Evolutionary conservation across 2,888 invertebrate species (phyloP).

Genomic region (Drosophila fungiperda): DNA sequence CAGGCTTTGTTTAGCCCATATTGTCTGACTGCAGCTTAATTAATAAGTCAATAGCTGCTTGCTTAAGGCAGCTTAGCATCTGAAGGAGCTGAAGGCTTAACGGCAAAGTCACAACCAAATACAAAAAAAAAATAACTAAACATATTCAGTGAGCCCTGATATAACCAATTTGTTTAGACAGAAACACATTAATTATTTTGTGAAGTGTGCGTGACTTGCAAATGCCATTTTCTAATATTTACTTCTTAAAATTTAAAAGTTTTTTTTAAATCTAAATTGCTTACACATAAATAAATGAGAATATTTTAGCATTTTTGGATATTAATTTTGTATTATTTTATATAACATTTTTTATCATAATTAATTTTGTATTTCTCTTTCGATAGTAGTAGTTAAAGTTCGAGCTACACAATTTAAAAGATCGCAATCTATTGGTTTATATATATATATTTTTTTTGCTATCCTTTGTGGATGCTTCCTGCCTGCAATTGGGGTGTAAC

Average conservation of each 20-base stretch:
- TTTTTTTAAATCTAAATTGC: background rate
- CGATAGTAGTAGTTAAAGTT: background rate
- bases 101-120: constrained; percentile 10
- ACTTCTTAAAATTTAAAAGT: background rate
- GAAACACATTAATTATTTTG: constrained; percentile 16
- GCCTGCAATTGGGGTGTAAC: background rate
- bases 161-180: constrained; percentile 28
- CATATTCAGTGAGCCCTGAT: constrained; percentile 13
- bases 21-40: constrained; percentile 59
- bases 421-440: background rate
- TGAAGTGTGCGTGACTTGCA: background rate
- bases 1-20: constrained; percentile 4
- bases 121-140: constrained; percentile 35
- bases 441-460: background rate
- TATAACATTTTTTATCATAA: no score
- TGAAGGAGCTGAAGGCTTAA: constrained; percentile 4
- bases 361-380: background rate
- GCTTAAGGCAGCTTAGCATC: constrained; percentile 47
- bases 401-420: background rate
- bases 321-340: no score
- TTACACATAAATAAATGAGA: background rate
- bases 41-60: constrained; percentile 73
- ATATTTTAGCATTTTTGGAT: no score
- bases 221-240: background rate
- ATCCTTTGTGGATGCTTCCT: background rate